Evolutionary conservation across 2,888 invertebrate species (phyloP).

Genomic region (Spodoptera littoralis): DNA sequence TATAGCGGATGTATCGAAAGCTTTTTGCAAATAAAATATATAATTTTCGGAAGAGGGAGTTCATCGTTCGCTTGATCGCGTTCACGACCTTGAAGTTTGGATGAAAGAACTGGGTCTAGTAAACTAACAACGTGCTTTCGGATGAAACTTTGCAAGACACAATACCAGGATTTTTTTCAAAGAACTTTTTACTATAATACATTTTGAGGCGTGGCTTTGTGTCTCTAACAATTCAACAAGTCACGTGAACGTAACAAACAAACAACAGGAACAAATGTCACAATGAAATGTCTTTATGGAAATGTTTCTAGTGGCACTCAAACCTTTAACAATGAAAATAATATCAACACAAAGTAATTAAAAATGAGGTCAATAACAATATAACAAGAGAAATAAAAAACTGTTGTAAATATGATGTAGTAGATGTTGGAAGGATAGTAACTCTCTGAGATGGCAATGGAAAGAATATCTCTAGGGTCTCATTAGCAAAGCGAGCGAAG

Average conservation of each 20-base stretch:
- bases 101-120: slow-evolving; percentile 42
- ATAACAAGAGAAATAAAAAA: slow-evolving; percentile 40
- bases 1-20: slow-evolving; percentile 73
- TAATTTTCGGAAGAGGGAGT: slow-evolving; percentile 63
- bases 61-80: slow-evolving; percentile 66
- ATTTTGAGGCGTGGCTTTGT: slow-evolving; percentile 28
- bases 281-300: slow-evolving; percentile 13
- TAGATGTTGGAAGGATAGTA: slow-evolving; percentile 36
- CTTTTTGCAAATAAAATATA: slow-evolving; percentile 69
- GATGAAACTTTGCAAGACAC: slow-evolving; percentile 39
- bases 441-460: slow-evolving; percentile 59
- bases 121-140: slow-evolving; percentile 19
- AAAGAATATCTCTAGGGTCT: slow-evolving; percentile 69
- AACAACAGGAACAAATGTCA: slow-evolving; percentile 17
- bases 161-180: slow-evolving; percentile 16
- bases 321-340: slow-evolving; percentile 8
- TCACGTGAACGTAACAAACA: slow-evolving; percentile 17
- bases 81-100: slow-evolving; percentile 60
- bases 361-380: slow-evolving; percentile 57
- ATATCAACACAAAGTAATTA: slow-evolving; percentile 50
- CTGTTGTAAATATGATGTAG: slow-evolving; percentile 42
- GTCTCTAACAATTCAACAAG: slow-evolving; percentile 12
- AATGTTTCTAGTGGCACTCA: slow-evolving; percentile 11
- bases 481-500: slow-evolving; percentile 72
- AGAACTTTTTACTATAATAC: slow-evolving; percentile 18